These are phyloP conservation scores for Siniperca undulata DNA, from an alignment of 2,797 vertebrate species.

Conservation along the genomic window DNA sequence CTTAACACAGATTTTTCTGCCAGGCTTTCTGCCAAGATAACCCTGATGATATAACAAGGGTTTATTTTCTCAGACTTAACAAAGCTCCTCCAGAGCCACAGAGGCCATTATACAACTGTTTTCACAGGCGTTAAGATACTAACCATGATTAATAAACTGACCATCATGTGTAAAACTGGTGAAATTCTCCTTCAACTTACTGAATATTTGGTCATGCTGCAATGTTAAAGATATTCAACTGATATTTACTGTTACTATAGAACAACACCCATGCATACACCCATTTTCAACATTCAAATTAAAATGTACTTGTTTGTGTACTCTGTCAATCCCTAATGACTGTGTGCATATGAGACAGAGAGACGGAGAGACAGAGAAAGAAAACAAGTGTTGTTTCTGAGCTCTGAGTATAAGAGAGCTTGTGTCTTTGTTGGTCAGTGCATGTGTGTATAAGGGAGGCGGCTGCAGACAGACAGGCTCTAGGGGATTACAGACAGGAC, in stretches of 20 bases:
- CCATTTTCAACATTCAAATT: constrained; percentile 22
- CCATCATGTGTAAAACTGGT: background rate
- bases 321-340: constrained; percentile 43
- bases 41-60: background rate
- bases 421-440: constrained; percentile 78
- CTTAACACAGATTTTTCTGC: background rate
- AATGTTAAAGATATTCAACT: constrained; percentile 17
- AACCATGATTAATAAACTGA: background rate
- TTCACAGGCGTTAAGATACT: background rate
- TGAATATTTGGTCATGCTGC: constrained; percentile 7
- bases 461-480: constrained; percentile 85
- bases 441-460: constrained; percentile 81
- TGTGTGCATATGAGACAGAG: constrained; percentile 32
- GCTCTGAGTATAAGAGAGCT: constrained; percentile 63
- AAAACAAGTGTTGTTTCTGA: constrained; percentile 79
- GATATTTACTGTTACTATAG: background rate
- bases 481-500: constrained; percentile 83
- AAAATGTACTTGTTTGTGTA: constrained; percentile 25
- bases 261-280: constrained; percentile 12
- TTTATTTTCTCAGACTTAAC: background rate
- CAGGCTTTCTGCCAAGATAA: background rate
- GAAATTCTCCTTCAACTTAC: background rate
- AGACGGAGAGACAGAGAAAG: constrained; percentile 71
- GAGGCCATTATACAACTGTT: constrained; percentile 13
- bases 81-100: constrained; percentile 7